phyloP scores from a whole-genome alignment of 2,888 invertebrate species.

The Epinotia ramella region DNA sequence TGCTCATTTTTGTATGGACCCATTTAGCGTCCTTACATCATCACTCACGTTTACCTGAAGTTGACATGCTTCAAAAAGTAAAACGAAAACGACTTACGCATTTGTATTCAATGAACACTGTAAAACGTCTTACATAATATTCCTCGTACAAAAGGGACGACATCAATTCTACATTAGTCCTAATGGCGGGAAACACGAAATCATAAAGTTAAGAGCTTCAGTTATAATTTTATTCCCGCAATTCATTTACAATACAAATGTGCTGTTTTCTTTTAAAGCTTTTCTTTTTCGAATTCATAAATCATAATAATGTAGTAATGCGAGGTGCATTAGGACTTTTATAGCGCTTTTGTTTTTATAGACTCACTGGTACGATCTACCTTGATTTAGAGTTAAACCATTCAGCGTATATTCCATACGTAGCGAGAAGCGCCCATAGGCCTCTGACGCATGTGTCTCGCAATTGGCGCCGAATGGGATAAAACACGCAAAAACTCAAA shows the following conservation, averaged over 20 bases:
- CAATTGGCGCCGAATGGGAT: no score
- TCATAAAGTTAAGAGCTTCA: slow-evolving; percentile 42
- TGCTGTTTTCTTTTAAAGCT: slow-evolving; percentile 29
- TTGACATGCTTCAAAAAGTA: background rate
- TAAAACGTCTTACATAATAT: slow-evolving; percentile 30
- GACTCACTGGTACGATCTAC: background rate
- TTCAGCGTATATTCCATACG: no score
- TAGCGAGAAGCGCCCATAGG: no score
- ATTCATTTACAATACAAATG: slow-evolving; percentile 45
- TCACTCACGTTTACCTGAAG: no score
- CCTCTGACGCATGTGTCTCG: no score
- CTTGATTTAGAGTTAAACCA: no score
- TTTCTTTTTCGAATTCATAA: slow-evolving; percentile 27
- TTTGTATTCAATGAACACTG: slow-evolving; percentile 25
- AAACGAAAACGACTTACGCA: slow-evolving; percentile 2
- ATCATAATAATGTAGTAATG: slow-evolving; percentile 6
- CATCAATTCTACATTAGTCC: slow-evolving; percentile 45
- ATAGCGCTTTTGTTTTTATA: background rate
- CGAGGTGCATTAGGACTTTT: background rate
- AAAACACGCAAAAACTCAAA: no score
- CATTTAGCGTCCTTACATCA: no score
- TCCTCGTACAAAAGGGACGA: slow-evolving; percentile 21
- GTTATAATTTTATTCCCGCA: slow-evolving; percentile 43
- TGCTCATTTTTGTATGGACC: no score
- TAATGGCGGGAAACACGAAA: slow-evolving; percentile 44